phyloP scores from a whole-genome alignment of 2,888 invertebrate species.

The Abrostola triplasia region DNA sequence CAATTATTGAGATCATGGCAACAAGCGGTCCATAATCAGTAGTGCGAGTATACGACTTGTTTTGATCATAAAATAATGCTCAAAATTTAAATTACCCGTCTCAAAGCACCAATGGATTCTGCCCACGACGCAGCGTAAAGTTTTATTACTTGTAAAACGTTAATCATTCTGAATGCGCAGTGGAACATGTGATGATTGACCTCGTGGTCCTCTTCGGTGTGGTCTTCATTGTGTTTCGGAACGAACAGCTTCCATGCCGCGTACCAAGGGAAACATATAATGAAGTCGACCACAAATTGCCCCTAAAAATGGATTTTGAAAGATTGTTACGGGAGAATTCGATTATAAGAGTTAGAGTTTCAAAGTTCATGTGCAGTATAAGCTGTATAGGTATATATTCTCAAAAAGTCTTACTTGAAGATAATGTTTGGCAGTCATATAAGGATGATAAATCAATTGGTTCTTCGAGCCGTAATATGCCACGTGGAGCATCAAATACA shows the following conservation, averaged over 20 bases:
- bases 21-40: too few species aligned
- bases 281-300: slow-evolving; percentile 78
- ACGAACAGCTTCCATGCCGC: slow-evolving; percentile 71
- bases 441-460: slow-evolving; percentile 86
- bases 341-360: not conserved
- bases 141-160: slow-evolving; percentile 82
- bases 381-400: not conserved
- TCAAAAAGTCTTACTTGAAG: slow-evolving; percentile 69
- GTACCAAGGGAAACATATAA: slow-evolving; percentile 86
- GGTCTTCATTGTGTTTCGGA: slow-evolving; percentile 75
- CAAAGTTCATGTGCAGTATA: not conserved
- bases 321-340: not conserved
- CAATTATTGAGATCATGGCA: too few species aligned
- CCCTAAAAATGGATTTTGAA: slow-evolving; percentile 66
- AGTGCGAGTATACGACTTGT: too few species aligned
- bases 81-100: slow-evolving; percentile 67
- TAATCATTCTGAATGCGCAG: slow-evolving; percentile 77
- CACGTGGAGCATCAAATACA: slow-evolving; percentile 86
- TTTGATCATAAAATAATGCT: not conserved
- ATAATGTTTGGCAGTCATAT: slow-evolving; percentile 84
- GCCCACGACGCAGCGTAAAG: slow-evolving; percentile 80
- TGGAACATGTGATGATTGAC: slow-evolving; percentile 74
- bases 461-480: slow-evolving; percentile 84
- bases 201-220: slow-evolving; percentile 68
- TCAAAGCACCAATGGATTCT: slow-evolving; percentile 80